These are phyloP conservation scores for Thripadectes ignobilis DNA, from an alignment of 2,797 vertebrate species.

Conservation along the genomic window DNA sequence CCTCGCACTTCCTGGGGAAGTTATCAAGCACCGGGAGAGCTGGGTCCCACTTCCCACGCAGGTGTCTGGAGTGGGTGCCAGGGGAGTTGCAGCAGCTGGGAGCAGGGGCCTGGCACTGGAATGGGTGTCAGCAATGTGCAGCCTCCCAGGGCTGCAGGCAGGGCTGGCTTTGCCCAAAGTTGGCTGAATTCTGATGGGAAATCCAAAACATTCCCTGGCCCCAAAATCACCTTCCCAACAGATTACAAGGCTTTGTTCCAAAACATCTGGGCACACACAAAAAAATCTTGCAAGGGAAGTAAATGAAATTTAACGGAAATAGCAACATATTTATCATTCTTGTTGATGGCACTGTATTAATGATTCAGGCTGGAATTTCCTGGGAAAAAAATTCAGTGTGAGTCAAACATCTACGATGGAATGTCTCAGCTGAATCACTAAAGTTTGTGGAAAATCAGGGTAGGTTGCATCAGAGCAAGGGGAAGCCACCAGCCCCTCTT, in stretches of 20 bases:
- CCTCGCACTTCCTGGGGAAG: neutral
- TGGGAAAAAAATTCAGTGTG: neutral
- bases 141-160: neutral
- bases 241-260: constrained; percentile 21
- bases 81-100: neutral
- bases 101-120: neutral
- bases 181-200: neutral
- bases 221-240: neutral
- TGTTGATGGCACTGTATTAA: neutral
- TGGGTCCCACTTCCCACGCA: neutral
- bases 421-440: neutral
- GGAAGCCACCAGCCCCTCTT: neutral
- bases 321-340: neutral
- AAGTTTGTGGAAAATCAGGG: neutral
- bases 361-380: neutral
- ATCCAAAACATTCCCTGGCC: neutral
- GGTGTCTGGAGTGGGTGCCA: neutral
- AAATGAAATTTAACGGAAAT: constrained; percentile 7
- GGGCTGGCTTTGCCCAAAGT: neutral
- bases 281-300: neutral
- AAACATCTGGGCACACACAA: neutral
- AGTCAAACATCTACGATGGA: neutral
- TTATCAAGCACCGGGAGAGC: fast-evolving
- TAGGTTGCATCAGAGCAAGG: neutral
- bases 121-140: neutral